Evolutionary conservation across 1,140 invertebrate genomes (phyloP).

Genomic region (Adoxophyes honmai): DNA sequence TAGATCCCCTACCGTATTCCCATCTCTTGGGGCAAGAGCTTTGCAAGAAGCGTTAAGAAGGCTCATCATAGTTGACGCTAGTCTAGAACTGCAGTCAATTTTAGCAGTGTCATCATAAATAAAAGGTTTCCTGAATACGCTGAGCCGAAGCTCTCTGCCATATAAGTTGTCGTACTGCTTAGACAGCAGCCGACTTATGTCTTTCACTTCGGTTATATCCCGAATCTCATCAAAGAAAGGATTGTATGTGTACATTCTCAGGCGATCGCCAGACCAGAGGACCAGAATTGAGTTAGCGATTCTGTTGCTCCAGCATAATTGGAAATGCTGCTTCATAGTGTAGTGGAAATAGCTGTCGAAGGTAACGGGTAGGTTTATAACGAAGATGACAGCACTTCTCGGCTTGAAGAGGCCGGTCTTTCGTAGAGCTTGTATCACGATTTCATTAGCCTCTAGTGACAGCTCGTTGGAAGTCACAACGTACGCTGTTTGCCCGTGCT

Average conservation of each 20-base stretch:
- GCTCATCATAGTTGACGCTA: slow-evolving; percentile 48
- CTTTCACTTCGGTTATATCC: slow-evolving; percentile 49
- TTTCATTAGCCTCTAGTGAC: slow-evolving; percentile 46
- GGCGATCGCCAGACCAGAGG: slow-evolving; percentile 30
- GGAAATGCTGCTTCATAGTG: slow-evolving; percentile 51
- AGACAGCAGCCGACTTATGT: slow-evolving; percentile 38
- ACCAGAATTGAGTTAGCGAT: slow-evolving; percentile 62
- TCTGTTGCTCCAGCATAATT: slow-evolving; percentile 52
- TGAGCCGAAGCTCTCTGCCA: slow-evolving; percentile 49
- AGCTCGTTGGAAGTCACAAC: slow-evolving; percentile 54
- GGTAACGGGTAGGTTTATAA: slow-evolving; percentile 48
- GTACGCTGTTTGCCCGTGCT: slow-evolving; percentile 60
- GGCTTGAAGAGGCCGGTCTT: slow-evolving; percentile 64
- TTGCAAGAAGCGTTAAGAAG: slow-evolving; percentile 58
- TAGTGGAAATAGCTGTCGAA: slow-evolving; percentile 55
- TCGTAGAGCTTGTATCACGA: slow-evolving; percentile 46
- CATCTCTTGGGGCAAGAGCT: slow-evolving; percentile 52
- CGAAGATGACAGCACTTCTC: slow-evolving; percentile 60
- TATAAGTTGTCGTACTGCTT: slow-evolving; percentile 51
- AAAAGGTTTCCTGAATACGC: slow-evolving; percentile 58
- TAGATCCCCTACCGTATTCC: slow-evolving; percentile 57
- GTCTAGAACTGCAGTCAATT: slow-evolving; percentile 45
- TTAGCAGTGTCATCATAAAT: slow-evolving; percentile 44
- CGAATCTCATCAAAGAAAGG: slow-evolving; percentile 49
- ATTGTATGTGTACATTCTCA: slow-evolving; percentile 60